Evolutionary conservation across 2,113 vertebrate genomes (phyloP).

Genomic region (Lethenteron reissneri): DNA sequence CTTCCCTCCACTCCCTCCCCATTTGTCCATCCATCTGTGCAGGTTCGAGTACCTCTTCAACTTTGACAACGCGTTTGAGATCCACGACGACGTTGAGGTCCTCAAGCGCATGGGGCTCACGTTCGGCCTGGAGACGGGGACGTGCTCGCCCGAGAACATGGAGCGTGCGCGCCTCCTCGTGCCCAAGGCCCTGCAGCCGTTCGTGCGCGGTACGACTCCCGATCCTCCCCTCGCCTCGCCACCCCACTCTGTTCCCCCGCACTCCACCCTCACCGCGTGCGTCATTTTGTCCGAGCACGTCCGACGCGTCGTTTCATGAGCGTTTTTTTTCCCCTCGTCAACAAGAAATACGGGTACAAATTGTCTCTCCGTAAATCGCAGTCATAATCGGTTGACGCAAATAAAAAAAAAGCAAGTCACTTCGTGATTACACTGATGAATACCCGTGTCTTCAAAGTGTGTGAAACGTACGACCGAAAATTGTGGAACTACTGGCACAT

Average conservation of each 20-base stretch:
- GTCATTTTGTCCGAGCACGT: background rate
- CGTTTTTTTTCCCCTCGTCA: too few species aligned
- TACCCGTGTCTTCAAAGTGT: too few species aligned
- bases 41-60: conserved; percentile 98
- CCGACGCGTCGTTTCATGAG: background rate
- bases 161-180: conserved; percentile 69
- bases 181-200: conserved; percentile 87
- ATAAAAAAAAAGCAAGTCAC: too few species aligned
- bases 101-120: conserved; percentile 98
- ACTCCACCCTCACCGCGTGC: background rate
- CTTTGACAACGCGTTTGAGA: conserved; percentile 98
- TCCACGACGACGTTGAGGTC: conserved; percentile 94
- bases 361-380: too few species aligned
- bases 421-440: too few species aligned
- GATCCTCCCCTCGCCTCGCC: background rate
- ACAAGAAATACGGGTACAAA: too few species aligned
- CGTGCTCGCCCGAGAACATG: conserved; percentile 74
- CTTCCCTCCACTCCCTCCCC: background rate
- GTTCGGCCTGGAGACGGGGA: conserved; percentile 75
- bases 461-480: too few species aligned
- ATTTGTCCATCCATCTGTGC: background rate
- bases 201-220: conserved; percentile 56
- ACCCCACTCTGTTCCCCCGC: background rate
- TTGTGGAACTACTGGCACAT: too few species aligned
- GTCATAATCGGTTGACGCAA: too few species aligned